Base-by-base conservation (phyloP, 2,113 vertebrate species). In the Malurus alboscapulatus region DNA sequence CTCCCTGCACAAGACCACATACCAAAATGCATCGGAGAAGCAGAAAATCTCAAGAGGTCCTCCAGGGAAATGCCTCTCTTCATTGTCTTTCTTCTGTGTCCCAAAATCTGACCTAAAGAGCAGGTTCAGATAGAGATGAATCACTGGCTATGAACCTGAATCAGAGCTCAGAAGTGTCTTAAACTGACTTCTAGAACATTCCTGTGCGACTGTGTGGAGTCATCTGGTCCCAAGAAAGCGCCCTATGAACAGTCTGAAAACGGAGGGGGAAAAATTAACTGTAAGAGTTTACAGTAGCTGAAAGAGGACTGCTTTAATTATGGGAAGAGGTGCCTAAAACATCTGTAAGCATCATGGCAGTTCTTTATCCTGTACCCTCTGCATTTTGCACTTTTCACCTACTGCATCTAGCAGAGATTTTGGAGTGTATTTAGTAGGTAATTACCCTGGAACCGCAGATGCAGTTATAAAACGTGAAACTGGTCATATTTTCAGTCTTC, bases 391-490 rank as follows among this genome's bases (percentile, higher is more conserved):
- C 67, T 95, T 94, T 91, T 91, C 58, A 94, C 63, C 45, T 91
- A 26, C 87, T 86, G 45, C 65, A 86, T 50, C 75, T 73, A 87
- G 71, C 84, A 73, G 67, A 79, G 78, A 87, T 94, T 94, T 93
- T 66, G 87, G 81, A 73, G 62, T 76, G 32, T 94, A 91, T 96
- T 96, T 97, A 96, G 84, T 94, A 97, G 84, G 73, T 88, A 97
- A 94, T 96, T 97, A 97, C 71, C 92, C 66, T 88, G 63, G 80
- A 90, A 87, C 73, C 93, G 94, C 96, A 95, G 83, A 87, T 36
- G 71, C 80, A 94, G 69, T 90, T 94, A 95, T 92, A 92, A 91
- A 96, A 96, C 62, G 82, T 91, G 87, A 93, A 95, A 87, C 84
- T 58, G 55, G 68, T 80, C 42, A 3, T 96, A 94, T 91, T 96